Evolutionary conservation across 2,113 vertebrate genomes (phyloP), one percentile per base, ranked within the genome.

Genomic region (Serilophus lunatus): DNA sequence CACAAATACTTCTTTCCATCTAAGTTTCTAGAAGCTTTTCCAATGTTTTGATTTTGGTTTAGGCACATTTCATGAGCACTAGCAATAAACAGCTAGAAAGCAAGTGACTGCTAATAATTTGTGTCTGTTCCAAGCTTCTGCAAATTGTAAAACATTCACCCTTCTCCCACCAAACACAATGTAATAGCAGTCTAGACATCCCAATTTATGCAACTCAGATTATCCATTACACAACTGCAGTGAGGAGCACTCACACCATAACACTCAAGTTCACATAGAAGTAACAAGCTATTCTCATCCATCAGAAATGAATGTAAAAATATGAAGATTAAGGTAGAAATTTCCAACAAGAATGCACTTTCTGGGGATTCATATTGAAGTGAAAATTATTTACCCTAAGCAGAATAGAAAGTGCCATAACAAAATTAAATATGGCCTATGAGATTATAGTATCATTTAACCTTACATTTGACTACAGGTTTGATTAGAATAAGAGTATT

Each of bases 141-240:
- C 4, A 89, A 93, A 86, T 5, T 91, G 18, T 68, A 88, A 84
- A 60, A 45, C 63, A 89, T 60, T 95, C 54, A 93, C 88, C 64
- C 35, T 91, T 92, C 59, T 92, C 84, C 79, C n/a, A 94, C 40
- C 71, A 93, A 96, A 56, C 7, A 66, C 40, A 92, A 47, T 82
- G 86, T 65, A 86, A 96, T 49, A 82, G 36, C 25, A 91, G 92
- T 94, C 85, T 85, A 92, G 92, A 95, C 91, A 70, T 45, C n/a
- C 59, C n/a, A 60, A 16, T 56, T 96, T 95, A 81, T 94, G 89
- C 77, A 95, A 94, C 83, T 76, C n/a, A 65, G 60, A 56, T 77
- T 77, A 75, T 24, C 68, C 31, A 36, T 95, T 96, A 72, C 92
- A 75, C 88, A 96, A 93, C 28, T 61, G 33, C 61, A 59, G 6